These are phyloP conservation scores for Helicorthomorpha holstii DNA, from an alignment of 1,140 invertebrate genomes.

Conservation along the genomic window DNA sequence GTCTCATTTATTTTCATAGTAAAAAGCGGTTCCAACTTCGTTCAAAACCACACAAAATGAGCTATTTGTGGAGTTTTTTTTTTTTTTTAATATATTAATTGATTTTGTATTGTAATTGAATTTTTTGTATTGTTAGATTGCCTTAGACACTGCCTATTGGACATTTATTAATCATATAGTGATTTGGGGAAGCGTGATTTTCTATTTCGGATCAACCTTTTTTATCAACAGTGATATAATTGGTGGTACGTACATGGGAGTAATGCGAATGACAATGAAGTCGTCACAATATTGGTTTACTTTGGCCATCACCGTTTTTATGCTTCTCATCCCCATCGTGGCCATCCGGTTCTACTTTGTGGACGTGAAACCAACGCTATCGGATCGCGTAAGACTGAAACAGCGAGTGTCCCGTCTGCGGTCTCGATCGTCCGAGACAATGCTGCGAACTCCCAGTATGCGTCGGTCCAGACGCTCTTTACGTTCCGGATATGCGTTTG, in stretches of 20 bases:
- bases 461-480: slow-evolving; percentile 70
- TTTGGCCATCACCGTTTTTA: slow-evolving; percentile 61
- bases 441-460: slow-evolving; percentile 65
- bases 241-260: slow-evolving; percentile 18
- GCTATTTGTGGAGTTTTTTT: too few species aligned
- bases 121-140: slow-evolving; percentile 45
- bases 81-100: too few species aligned
- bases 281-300: slow-evolving; percentile 59
- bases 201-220: slow-evolving; percentile 65
- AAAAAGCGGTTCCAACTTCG: too few species aligned
- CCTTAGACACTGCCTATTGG: slow-evolving; percentile 95
- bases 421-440: slow-evolving; percentile 51
- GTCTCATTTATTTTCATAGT: too few species aligned
- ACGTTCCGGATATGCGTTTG: slow-evolving; percentile 95
- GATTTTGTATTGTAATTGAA: neutral
- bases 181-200: slow-evolving; percentile 90
- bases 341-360: slow-evolving; percentile 86
- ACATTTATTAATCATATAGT: slow-evolving; percentile 93
- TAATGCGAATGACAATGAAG: slow-evolving; percentile 18
- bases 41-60: too few species aligned
- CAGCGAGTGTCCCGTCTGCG: slow-evolving; percentile 38
- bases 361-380: slow-evolving; percentile 71
- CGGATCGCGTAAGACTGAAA: slow-evolving; percentile 75
- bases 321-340: slow-evolving; percentile 79
- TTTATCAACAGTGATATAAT: slow-evolving; percentile 33